Evolutionary conservation across 92 coral and sea anemone species (phyloP).

Genomic region (Heteractis magnifica): DNA sequence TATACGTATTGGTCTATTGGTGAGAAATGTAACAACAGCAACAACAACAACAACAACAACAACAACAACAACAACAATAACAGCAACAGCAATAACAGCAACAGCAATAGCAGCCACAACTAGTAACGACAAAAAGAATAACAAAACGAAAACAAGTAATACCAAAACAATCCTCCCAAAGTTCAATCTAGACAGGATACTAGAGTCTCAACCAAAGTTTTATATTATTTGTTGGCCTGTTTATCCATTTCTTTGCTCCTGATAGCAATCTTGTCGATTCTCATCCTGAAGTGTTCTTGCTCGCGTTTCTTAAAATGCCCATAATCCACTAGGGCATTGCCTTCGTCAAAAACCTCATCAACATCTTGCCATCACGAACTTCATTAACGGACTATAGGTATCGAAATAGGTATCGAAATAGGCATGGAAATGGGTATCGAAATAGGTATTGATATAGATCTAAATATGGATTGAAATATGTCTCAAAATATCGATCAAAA

Average conservation of each 20-base stretch:
- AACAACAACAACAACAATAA: no score
- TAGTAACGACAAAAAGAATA: no score
- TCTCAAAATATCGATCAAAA: no score
- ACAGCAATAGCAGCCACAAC: not conserved
- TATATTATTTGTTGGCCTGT: slow-evolving; percentile 61
- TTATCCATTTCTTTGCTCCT: slow-evolving; percentile 55
- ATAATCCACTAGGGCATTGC: slow-evolving; percentile 43
- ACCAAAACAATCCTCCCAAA: not conserved
- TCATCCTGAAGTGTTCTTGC: slow-evolving; percentile 52
- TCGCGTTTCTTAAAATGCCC: slow-evolving; percentile 70
- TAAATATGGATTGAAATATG: no score
- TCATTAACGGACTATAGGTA: slow-evolving; percentile 32
- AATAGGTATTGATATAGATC: no score
- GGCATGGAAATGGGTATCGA: no score
- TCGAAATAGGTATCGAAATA: no score
- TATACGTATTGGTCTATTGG: no score
- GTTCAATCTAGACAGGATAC: not conserved
- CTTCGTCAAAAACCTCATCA: slow-evolving; percentile 54
- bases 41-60: no score
- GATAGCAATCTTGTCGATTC: slow-evolving; percentile 56
- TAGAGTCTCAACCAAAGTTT: slow-evolving; percentile 29
- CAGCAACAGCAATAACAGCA: no score
- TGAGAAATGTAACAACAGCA: no score
- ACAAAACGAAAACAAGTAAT: not conserved
- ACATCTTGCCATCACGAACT: slow-evolving; percentile 54